Evolutionary conservation across 2,888 invertebrate species (phyloP), one percentile per base, ranked within the genome.

Genomic region (Syrista parreyssii): DNA sequence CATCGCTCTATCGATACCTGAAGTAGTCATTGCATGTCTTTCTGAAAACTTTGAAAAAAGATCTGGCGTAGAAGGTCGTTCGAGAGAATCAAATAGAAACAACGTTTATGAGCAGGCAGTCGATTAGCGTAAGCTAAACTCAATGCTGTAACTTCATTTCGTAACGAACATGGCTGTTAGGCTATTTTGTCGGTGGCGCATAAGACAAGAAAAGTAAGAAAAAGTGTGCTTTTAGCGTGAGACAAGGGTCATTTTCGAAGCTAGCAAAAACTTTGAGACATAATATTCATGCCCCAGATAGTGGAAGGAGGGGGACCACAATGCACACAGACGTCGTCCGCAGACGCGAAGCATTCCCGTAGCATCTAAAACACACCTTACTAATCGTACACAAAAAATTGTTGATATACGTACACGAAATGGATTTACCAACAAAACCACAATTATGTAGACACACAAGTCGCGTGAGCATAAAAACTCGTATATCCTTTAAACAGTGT

Each of bases 241-340:
- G 55, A 55, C 55, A 55, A 23, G 55, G 71, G 71, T 31, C 34
- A 75, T 81, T 81, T 82, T 79, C 80, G 86, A 87, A 89, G 83
- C 87, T 84, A 83, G 84, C 88, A 88, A 85, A 88, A 88, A 87
- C 86, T 87, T 85, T 81, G 89, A 88, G 89, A 88, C 88, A 89
- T 86, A 85, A 86, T 82, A 86, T 84, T 88, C 86, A 88, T 88
- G 89, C 87, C 87, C 88, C 89, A 86, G 86, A 87, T 86, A 88
- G 87, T 88, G 86, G 89, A 88, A 87, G 87, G 86, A 89, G 86
- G 84, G 89, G 89, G 84, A 88, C 89, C 89, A 89, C 89, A 89
- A 89, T 89, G 89, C 89, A 89, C 89, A 89, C 86, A 89, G 89
- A 89, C 89, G 89, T 89, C 89, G 89, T 89, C 89, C 89, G 88